Evolutionary conservation across 2,113 vertebrate genomes (phyloP).

Genomic region (Rhabdornis inornatus): DNA sequence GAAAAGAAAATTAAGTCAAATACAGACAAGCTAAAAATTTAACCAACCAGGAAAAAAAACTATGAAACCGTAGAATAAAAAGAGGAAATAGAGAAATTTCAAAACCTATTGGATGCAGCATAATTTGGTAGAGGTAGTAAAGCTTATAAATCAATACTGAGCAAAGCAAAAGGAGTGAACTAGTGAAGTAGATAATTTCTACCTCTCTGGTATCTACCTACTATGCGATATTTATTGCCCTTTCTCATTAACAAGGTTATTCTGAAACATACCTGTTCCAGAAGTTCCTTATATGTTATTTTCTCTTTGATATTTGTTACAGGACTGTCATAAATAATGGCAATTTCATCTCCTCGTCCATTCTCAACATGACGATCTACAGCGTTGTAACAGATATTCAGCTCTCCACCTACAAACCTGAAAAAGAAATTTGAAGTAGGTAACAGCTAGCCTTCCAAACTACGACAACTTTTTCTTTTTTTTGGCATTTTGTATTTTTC

Average conservation of each 20-base stretch:
- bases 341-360: conserved; percentile 84
- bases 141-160: not conserved
- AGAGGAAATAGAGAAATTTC: not conserved
- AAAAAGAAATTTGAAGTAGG: conserved; percentile 14
- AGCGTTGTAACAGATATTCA: conserved; percentile 95
- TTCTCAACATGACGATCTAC: conserved; percentile 90
- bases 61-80: not conserved
- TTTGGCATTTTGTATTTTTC: not conserved
- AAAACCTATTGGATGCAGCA: not conserved
- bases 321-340: conserved; percentile 93
- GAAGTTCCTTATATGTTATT: conserved; percentile 86
- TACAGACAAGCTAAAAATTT: not conserved
- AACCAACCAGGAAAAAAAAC: not conserved
- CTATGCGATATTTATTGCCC: not conserved
- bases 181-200: not conserved
- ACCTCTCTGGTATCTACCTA: not conserved
- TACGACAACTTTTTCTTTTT: not conserved
- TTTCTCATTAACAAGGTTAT: not conserved
- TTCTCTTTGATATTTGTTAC: conserved; percentile 84
- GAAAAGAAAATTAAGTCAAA: not conserved
- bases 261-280: conserved; percentile 82
- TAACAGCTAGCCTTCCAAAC: not conserved
- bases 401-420: conserved; percentile 91
- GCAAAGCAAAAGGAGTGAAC: not conserved
- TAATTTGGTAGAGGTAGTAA: not conserved